Conservation (phyloP, 64 coral and sea anemone species). For the Anthopleura sola region DNA sequence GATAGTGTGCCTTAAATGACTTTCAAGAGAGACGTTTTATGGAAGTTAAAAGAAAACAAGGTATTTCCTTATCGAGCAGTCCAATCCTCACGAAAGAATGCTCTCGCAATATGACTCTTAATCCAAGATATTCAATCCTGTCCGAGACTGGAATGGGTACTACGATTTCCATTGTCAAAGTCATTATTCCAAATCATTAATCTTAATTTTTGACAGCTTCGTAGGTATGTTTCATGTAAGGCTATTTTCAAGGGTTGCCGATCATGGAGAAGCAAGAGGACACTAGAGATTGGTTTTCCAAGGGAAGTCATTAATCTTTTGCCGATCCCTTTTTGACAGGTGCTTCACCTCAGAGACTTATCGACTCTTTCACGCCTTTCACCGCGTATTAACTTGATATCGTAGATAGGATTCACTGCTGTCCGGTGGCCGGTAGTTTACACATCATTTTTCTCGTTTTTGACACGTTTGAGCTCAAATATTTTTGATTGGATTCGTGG, state of each 20-base stretch:
- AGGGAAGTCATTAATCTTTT: conserved; percentile 33
- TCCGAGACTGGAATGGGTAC: neutral
- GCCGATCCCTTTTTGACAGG: conserved; percentile 16
- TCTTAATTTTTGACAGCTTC: conserved; percentile 14
- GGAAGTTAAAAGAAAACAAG: neutral
- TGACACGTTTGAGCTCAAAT: conserved; percentile 4
- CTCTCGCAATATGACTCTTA: neutral
- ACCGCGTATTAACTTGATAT: conserved; percentile 13
- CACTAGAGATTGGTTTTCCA: neutral
- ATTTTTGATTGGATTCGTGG: neutral
- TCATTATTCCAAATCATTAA: conserved; percentile 2
- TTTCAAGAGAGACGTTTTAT: neutral
- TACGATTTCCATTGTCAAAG: neutral
- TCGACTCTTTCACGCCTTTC: conserved; percentile 20
- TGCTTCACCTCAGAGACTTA: conserved; percentile 12
- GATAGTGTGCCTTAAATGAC: neutral
- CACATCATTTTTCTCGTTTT: conserved; percentile 17
- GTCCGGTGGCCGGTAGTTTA: conserved; percentile 5
- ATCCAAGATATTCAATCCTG: conserved; percentile 13
- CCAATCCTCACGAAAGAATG: neutral
- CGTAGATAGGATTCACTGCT: neutral
- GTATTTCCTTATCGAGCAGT: neutral
- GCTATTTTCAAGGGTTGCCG: neutral
- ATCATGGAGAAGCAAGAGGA: neutral
- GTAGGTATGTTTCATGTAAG: neutral